Evolutionary conservation across 1,140 invertebrate species (phyloP).

Genomic region (Ylistrum balloti): DNA sequence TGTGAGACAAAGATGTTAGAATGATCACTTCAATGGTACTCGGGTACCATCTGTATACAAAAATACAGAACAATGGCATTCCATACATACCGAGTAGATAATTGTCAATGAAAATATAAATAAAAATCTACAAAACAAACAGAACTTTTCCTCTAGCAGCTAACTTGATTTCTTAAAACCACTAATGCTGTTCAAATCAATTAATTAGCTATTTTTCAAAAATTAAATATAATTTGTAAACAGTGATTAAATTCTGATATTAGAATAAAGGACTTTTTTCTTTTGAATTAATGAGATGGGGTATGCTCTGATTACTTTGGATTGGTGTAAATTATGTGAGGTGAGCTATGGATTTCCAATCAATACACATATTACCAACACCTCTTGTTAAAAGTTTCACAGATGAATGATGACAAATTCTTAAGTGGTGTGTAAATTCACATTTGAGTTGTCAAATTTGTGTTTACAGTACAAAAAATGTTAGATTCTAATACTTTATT

Average conservation of each 20-base stretch:
- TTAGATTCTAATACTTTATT: no score
- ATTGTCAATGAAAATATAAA: not conserved
- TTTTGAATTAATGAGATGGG: not conserved
- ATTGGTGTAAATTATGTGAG: not conserved
- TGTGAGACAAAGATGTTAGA: not conserved
- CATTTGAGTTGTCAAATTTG: no score
- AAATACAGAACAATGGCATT: not conserved
- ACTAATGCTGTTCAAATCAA: not conserved
- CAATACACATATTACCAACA: not conserved
- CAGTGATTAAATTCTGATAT: not conserved
- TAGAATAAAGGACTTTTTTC: conserved; percentile 1
- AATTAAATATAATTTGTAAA: no score
- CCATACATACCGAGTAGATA: not conserved
- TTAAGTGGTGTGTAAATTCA: no score
- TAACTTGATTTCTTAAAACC: not conserved
- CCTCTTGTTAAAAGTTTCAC: not conserved
- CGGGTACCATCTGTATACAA: not conserved
- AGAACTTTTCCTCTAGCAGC: not conserved
- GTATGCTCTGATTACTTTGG: not conserved
- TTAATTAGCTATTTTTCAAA: not conserved
- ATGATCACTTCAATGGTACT: not conserved
- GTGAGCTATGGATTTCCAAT: not conserved
- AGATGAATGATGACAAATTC: no score
- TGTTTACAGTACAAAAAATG: no score
- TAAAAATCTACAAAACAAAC: conserved; percentile 18